phyloP scores from a whole-genome alignment of 1,140 invertebrate genomes.

The Drosophila arawakana region DNA sequence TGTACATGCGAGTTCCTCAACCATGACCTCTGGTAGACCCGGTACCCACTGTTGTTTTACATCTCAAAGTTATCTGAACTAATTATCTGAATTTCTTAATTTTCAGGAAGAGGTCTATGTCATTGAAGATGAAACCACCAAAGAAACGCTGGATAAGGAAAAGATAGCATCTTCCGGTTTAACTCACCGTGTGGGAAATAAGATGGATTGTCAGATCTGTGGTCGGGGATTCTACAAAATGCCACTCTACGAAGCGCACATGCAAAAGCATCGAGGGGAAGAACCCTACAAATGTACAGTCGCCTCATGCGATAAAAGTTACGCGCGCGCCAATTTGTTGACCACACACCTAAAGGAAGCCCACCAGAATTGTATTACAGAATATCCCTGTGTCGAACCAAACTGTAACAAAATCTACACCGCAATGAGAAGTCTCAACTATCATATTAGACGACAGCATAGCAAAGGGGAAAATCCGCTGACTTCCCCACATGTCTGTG shows the following conservation, averaged over 20 bases:
- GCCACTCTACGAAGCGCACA: conserved; percentile 59
- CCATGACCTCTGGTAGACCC: too few relatives aligned
- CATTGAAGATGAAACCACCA: conserved; percentile 52
- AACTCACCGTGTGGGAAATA: conserved; percentile 38
- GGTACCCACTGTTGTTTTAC: too few relatives aligned
- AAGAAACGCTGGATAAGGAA: conserved; percentile 42
- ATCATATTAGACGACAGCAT: conserved; percentile 56
- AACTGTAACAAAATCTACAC: conserved; percentile 61
- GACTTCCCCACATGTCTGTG: conserved; percentile 45
- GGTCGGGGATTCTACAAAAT: conserved; percentile 65
- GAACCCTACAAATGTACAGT: conserved; percentile 57
- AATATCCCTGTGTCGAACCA: conserved; percentile 37
- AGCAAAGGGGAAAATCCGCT: not conserved
- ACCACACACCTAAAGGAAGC: conserved; percentile 41
- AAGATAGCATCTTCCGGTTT: not conserved
- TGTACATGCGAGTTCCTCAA: too few relatives aligned
- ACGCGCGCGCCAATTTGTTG: conserved; percentile 49
- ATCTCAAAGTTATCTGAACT: too few relatives aligned
- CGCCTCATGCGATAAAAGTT: conserved; percentile 44
- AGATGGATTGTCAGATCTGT: conserved; percentile 55
- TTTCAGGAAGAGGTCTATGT: conserved; percentile 67
- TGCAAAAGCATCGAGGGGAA: conserved; percentile 61
- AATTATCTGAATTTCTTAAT: not conserved
- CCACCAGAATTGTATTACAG: conserved; percentile 35
- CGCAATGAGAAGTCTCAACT: conserved; percentile 62